Evolutionary conservation across 2,797 vertebrate species (phyloP).

Genomic region (Lophius americanus): DNA sequence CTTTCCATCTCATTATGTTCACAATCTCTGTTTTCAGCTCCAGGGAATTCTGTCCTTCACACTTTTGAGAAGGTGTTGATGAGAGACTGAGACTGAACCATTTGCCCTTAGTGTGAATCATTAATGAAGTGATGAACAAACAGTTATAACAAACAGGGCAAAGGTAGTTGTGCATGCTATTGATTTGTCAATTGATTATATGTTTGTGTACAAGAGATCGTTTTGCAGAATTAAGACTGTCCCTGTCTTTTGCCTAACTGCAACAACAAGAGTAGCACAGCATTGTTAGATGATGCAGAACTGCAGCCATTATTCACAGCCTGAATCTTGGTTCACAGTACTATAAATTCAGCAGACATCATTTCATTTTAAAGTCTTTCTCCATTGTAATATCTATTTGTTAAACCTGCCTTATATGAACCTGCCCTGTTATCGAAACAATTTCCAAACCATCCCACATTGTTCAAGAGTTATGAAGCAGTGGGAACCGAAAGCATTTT

Average conservation of each 20-base stretch:
- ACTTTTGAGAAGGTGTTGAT: constrained; percentile 36
- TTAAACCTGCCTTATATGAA: constrained; percentile 32
- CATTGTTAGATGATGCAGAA: constrained; percentile 36
- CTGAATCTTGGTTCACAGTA: constrained; percentile 8
- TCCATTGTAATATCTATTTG: constrained; percentile 38
- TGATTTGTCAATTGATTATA: constrained; percentile 70
- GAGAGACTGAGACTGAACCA: constrained; percentile 37
- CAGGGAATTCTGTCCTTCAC: constrained; percentile 37
- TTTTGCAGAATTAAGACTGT: constrained; percentile 60
- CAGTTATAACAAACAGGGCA: constrained; percentile 62
- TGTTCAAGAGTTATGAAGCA: constrained; percentile 59
- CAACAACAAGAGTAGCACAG: constrained; percentile 36
- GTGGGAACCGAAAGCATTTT: constrained; percentile 63
- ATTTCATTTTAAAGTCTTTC: constrained; percentile 18
- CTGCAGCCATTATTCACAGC: constrained; percentile 35
- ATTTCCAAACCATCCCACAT: constrained; percentile 53
- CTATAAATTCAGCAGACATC: constrained; percentile 19
- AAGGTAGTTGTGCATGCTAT: constrained; percentile 62
- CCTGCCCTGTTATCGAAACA: constrained; percentile 37
- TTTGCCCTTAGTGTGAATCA: constrained; percentile 37
- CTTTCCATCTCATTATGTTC: neutral
- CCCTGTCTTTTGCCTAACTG: constrained; percentile 37
- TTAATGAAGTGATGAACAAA: constrained; percentile 64
- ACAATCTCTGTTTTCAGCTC: constrained; percentile 21
- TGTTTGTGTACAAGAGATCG: constrained; percentile 63